Conservation (phyloP, 2,113 vertebrate species). For the Anguilla rostrata region DNA sequence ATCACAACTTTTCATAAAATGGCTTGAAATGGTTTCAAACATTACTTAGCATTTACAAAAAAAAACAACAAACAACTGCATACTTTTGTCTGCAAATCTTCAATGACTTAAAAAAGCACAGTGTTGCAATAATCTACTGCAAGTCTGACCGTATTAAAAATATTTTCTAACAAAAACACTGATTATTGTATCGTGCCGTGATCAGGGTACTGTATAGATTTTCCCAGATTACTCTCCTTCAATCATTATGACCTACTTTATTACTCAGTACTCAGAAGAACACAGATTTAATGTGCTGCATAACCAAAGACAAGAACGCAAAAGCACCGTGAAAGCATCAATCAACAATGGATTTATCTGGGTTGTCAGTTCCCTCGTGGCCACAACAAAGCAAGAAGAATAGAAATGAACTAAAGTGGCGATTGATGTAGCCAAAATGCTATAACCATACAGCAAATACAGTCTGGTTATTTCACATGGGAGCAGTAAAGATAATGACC, state of each 20-base stretch:
- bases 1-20: too few relatives aligned
- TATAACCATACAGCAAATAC: background rate
- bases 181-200: background rate
- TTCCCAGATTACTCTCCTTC: background rate
- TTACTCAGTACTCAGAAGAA: background rate
- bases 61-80: background rate
- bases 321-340: background rate
- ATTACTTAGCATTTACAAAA: background rate
- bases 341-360: background rate
- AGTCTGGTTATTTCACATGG: background rate
- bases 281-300: background rate
- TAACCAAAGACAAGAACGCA: background rate
- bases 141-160: background rate
- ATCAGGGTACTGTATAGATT: background rate
- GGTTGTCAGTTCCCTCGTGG: background rate
- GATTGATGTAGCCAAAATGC: background rate
- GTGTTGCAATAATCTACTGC: too few relatives aligned
- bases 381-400: background rate
- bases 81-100: background rate
- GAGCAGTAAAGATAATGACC: slow-evolving; percentile 27
- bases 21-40: background rate
- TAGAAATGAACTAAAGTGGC: background rate
- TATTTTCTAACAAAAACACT: background rate
- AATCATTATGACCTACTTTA: background rate
- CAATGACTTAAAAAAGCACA: background rate